Percentiles rank a stretch among this genome's conserved stretches.
Evolutionary conservation across 1,140 invertebrate genomes (phyloP).

Genomic region (Brachionus rubens): DNA sequence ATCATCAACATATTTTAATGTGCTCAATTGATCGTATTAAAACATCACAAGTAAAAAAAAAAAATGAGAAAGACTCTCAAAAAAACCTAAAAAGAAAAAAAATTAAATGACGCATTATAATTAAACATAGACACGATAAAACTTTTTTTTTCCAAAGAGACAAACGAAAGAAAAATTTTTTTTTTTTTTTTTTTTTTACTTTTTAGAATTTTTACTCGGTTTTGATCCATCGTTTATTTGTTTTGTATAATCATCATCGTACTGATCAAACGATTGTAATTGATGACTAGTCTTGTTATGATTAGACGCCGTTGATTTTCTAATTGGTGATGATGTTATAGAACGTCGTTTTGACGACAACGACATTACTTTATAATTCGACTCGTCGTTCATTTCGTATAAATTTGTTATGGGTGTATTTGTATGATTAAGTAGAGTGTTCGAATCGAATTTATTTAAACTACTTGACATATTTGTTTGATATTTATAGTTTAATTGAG

Average conservation of each 20-base stretch:
- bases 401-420: constrained; percentile 23
- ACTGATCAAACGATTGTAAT: not conserved
- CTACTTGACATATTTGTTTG: constrained; percentile 6
- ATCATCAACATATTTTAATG: no score
- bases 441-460: not conserved
- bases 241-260: no score
- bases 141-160: not conserved
- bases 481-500: constrained; percentile 16
- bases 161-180: not conserved
- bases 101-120: no score
- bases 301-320: not conserved
- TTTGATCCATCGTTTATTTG: constrained; percentile 13
- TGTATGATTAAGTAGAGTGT: no score
- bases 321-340: constrained; percentile 20
- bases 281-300: not conserved
- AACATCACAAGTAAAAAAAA: no score
- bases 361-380: no score
- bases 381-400: not conserved
- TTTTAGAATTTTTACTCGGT: not conserved
- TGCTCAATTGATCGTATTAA: no score
- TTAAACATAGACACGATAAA: no score
- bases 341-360: constrained; percentile 33
- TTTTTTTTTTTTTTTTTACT: no score
- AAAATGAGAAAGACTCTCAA: no score
- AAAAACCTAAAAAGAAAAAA: no score